Evolutionary conservation across 1,140 invertebrate species (phyloP).

Genomic region (Megalopta genalis): DNA sequence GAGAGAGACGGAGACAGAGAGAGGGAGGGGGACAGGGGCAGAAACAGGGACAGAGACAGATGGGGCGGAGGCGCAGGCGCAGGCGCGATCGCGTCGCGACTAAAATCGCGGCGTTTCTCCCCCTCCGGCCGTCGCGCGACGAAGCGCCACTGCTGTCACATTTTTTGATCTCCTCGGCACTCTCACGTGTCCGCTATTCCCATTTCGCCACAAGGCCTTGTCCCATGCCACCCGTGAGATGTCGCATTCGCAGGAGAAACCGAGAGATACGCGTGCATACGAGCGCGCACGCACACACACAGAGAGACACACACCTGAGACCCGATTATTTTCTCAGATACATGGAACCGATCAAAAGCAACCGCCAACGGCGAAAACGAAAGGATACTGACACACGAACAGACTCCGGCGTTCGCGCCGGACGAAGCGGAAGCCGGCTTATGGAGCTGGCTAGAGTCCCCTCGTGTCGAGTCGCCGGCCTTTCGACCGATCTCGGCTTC

Average conservation of each 20-base stretch:
- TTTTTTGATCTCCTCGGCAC: slow-evolving; percentile 24
- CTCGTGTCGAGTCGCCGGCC: slow-evolving; percentile 42
- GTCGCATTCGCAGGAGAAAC: neutral
- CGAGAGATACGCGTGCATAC: no score
- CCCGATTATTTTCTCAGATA: neutral
- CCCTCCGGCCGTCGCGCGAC: slow-evolving; percentile 5
- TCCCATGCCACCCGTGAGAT: no score
- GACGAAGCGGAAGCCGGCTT: slow-evolving; percentile 54
- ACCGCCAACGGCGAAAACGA: slow-evolving; percentile 19
- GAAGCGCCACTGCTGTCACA: slow-evolving; percentile 31
- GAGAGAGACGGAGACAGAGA: neutral
- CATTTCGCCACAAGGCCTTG: no score
- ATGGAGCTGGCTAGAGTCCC: slow-evolving; percentile 38
- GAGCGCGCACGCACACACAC: neutral
- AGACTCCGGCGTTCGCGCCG: slow-evolving; percentile 31
- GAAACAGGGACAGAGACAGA: no score
- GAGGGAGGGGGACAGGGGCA: no score
- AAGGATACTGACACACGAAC: slow-evolving; percentile 19
- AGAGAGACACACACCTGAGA: neutral
- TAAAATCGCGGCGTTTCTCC: slow-evolving; percentile 46
- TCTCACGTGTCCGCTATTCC: slow-evolving; percentile 11
- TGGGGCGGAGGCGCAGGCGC: slow-evolving; percentile 13
- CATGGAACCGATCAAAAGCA: neutral
- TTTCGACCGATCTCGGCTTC: slow-evolving; percentile 63
- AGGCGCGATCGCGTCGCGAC: slow-evolving; percentile 26